Percentiles rank a stretch among this genome's conserved stretches.
phyloP scores from a whole-genome alignment of 2,113 vertebrate species.

The Brachionichthys hirsutus region DNA sequence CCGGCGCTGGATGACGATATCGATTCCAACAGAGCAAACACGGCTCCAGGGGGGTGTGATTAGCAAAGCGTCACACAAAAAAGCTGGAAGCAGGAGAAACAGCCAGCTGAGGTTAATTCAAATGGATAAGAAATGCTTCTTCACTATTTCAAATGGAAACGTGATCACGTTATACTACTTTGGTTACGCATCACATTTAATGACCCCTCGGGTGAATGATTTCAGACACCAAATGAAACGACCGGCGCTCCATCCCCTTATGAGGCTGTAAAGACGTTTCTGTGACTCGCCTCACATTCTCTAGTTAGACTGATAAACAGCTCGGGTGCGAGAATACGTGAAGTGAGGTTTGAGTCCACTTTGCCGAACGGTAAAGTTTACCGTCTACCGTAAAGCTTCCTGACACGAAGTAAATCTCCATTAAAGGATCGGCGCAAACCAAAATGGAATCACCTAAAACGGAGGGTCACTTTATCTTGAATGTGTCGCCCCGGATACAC shows the following conservation, averaged over 20 bases:
- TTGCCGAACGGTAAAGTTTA: too few species aligned
- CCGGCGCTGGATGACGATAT: background rate
- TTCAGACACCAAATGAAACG: conserved; percentile 2
- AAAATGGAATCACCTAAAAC: too few species aligned
- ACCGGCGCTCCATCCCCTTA: background rate
- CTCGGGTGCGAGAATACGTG: too few species aligned
- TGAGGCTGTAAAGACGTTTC: conserved; percentile 5
- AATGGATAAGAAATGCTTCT: background rate
- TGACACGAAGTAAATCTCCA: too few species aligned
- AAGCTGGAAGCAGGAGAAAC: background rate
- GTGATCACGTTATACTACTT: background rate
- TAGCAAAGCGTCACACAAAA: background rate
- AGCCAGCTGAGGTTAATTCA: background rate
- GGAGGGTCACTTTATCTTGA: too few species aligned
- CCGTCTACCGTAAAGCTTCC: too few species aligned
- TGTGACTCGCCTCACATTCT: background rate
- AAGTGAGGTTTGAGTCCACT: too few species aligned
- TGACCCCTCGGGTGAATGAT: background rate
- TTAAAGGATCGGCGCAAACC: too few species aligned
- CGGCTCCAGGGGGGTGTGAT: background rate
- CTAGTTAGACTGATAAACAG: conserved; percentile 8
- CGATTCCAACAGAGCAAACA: background rate
- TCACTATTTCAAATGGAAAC: too few species aligned
- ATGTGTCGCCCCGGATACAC: too few species aligned
- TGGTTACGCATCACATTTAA: background rate